Percentiles rank a stretch among this genome's conserved stretches.
These are phyloP conservation scores for Morpho helenor DNA, from an alignment of 2,888 invertebrate species.

Conservation along the genomic window DNA sequence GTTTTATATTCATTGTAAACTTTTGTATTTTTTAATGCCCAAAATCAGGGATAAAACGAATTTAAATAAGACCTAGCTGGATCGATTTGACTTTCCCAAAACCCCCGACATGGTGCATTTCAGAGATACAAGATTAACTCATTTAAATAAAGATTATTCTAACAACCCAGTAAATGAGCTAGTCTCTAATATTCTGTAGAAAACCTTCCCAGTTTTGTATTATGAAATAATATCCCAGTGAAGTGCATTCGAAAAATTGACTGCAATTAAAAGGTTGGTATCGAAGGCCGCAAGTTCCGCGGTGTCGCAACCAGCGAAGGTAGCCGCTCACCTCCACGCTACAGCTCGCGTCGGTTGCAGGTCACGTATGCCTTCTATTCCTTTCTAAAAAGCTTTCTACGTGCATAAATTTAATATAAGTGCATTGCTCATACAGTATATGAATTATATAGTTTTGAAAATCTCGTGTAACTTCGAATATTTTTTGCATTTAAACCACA, in stretches of 20 bases:
- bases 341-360: conserved; percentile 49
- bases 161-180: neutral
- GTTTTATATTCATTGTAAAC: too few relatives aligned
- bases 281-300: conserved; percentile 70
- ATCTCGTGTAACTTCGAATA: too few relatives aligned
- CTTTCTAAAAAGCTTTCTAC: conserved; percentile 78
- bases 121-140: neutral
- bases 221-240: conserved; percentile 24
- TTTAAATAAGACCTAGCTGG: too few relatives aligned
- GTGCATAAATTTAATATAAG: conserved; percentile 25
- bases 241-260: conserved; percentile 37
- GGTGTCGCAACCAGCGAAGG: conserved; percentile 53
- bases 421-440: conserved; percentile 7
- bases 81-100: too few relatives aligned
- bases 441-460: neutral
- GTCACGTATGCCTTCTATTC: conserved; percentile 74
- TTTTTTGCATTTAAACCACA: neutral
- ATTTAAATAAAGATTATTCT: neutral
- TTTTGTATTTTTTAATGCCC: too few relatives aligned
- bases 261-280: conserved; percentile 69
- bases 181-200: too few relatives aligned
- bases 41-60: too few relatives aligned
- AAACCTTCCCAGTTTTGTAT: neutral
- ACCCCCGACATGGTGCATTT: too few relatives aligned
- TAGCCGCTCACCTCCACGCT: conserved; percentile 46